phyloP scores from a whole-genome alignment of 2,113 vertebrate genomes.

The Lophura nycthemera region DNA sequence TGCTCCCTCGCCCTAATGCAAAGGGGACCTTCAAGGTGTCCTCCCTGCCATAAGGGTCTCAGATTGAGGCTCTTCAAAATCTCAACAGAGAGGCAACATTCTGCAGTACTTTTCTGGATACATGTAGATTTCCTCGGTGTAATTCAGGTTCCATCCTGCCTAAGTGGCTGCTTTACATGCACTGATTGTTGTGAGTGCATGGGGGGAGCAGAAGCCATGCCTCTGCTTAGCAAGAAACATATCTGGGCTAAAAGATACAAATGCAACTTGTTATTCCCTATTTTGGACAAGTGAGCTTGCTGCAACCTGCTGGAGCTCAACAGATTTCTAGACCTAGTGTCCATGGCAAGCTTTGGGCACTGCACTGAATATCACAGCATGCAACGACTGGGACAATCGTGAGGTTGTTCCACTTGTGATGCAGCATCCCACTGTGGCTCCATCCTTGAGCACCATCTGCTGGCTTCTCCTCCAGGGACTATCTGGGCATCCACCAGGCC shows the following conservation, averaged over 20 bases:
- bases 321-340: not conserved
- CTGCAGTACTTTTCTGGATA: not conserved
- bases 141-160: not conserved
- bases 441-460: constrained; percentile 59
- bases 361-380: too few relatives aligned
- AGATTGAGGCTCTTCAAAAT: not conserved
- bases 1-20: not conserved
- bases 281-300: not conserved
- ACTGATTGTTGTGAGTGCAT: rapidly evolving
- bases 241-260: not conserved
- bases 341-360: not conserved
- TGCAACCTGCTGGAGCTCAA: not conserved
- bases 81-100: not conserved
- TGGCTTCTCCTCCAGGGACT: constrained; percentile 10
- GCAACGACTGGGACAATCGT: not conserved
- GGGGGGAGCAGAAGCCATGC: not conserved
- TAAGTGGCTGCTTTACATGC: not conserved
- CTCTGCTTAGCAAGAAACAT: too few relatives aligned
- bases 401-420: not conserved
- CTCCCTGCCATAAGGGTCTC: not conserved
- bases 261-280: not conserved
- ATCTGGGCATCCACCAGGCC: not conserved
- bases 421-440: not conserved
- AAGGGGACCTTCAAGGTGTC: rapidly evolving
- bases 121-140: rapidly evolving